Conservation (phyloP, 2,797 vertebrate species). For the Myotis findleyi region DNA sequence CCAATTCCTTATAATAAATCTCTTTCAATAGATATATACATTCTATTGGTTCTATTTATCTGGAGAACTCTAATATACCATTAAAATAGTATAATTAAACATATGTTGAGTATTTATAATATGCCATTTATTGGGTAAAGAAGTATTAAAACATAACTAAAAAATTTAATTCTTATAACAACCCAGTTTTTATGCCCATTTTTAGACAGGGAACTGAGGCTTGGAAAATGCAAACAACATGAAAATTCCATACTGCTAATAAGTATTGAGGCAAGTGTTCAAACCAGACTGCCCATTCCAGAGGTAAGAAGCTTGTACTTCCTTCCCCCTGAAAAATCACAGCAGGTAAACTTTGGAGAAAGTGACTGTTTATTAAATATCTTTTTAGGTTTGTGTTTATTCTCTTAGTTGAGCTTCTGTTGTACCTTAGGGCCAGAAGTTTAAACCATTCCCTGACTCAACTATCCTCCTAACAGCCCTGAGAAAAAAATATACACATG, state of each 20-base stretch:
- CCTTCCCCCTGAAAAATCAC: not conserved
- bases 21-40: not conserved
- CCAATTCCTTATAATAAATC: not conserved
- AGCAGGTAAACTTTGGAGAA: not conserved
- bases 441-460: not conserved
- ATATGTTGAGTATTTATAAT: not conserved
- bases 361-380: constrained; percentile 6
- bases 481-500: not conserved
- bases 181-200: not conserved
- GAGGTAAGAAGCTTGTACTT: not conserved
- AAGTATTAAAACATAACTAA: not conserved
- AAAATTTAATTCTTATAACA: not conserved
- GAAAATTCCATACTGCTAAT: not conserved
- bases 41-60: not conserved
- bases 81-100: not conserved
- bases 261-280: not conserved
- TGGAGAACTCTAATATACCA: not conserved
- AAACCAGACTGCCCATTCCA: not conserved
- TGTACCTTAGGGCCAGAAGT: not conserved
- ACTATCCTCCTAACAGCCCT: not conserved
- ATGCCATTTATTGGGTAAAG: not conserved
- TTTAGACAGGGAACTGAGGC: not conserved
- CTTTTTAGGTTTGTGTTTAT: constrained; percentile 14
- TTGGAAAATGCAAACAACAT: not conserved
- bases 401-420: not conserved